Evolutionary conservation across 2,888 invertebrate genomes (phyloP).

Genomic region (Macrophya annulata): DNA sequence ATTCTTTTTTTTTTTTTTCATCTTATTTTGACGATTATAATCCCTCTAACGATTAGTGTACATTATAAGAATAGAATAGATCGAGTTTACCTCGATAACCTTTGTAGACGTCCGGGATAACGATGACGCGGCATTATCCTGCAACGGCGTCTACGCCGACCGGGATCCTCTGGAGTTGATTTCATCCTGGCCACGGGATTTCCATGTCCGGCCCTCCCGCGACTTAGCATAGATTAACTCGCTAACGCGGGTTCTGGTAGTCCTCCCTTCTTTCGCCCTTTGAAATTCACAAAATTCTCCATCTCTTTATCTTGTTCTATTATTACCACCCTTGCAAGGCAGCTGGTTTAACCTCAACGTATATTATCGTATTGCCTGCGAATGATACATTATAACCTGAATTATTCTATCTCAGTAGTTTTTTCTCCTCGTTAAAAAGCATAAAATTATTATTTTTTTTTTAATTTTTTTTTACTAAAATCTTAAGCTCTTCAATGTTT

Average conservation of each 20-base stretch:
- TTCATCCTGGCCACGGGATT: conserved; percentile 76
- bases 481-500: neutral
- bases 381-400: no score
- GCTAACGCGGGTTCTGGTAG: conserved; percentile 30
- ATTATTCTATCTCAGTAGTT: conserved; percentile 19
- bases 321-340: conserved; percentile 32
- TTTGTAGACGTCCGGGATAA: conserved; percentile 18
- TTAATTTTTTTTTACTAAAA: no score
- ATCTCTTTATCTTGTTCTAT: neutral
- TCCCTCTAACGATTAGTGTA: conserved; percentile 27
- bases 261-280: conserved; percentile 2
- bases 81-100: conserved; percentile 28
- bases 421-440: neutral
- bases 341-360: conserved; percentile 9
- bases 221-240: conserved; percentile 56
- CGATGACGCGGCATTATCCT: conserved; percentile 48
- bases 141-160: conserved; percentile 27
- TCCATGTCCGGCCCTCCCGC: conserved; percentile 73
- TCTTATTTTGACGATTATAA: conserved; percentile 13
- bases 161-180: conserved; percentile 51
- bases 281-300: neutral
- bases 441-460: neutral
- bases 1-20: neutral
- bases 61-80: neutral
- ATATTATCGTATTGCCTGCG: conserved; percentile 36